Evolutionary conservation across 1,140 invertebrate genomes (phyloP), one percentile per base, ranked within the genome.

Genomic region (Bombus terrestris): DNA sequence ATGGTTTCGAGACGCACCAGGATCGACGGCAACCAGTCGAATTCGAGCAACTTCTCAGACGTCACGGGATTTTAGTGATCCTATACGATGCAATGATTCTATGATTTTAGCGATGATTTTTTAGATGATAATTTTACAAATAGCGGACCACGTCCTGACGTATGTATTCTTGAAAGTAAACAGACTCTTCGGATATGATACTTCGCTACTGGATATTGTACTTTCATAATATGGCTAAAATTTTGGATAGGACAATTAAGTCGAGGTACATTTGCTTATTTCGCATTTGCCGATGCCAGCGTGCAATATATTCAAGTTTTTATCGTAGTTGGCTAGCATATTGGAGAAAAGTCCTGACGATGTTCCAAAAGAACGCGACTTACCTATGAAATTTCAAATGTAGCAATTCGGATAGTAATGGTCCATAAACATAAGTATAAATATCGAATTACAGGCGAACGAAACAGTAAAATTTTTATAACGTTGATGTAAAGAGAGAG

Each of bases 1-100:
- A 80, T 72, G 76, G 83, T 78, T 85, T 18, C 43, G 77, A 85
- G 64, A 68, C 43, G 37, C 57, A 9, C 39, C 13, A 22, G 2
- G 35, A 28, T 43, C n/a, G 12, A 9, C 25, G 39, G 13, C 35
- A 53, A 28, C 64, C 28, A 64, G 78, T 53, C 37, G 78, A 68
- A 69, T 69, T 53, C 75, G 37, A n/a, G 59, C 37, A 78, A 13
- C 37, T 39, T 69, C 28, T 3, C 35, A 2, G 0, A 39, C 4
- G 9, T 28, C n/a, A 0, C 41, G 1, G 10, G 0, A 47, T 73
- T 25, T 43, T 41, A 3, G 0, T 0, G 43, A 47, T 43, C 13
- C 13, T 15, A 5, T 5, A 3, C 0, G 13, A 43, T 5, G 0
- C 43, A 0, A 43, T 5, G 13, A 15, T 43, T 43, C 43, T 47